Conservation (phyloP, 2,113 vertebrate genomes). For the Scalopus aquaticus region DNA sequence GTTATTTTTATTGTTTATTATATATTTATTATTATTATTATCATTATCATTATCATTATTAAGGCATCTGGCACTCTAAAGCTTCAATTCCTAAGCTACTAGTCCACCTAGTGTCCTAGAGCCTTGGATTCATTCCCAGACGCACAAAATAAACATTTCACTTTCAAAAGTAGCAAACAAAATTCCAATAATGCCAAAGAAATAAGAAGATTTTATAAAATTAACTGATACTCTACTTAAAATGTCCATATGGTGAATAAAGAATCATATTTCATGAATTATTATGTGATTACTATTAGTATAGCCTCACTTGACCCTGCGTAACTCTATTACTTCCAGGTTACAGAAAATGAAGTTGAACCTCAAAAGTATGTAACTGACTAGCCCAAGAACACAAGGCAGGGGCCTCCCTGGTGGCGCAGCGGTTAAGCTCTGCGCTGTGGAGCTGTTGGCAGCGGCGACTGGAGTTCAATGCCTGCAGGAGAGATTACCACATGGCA, state of each 20-base stretch:
- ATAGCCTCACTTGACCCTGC: not conserved
- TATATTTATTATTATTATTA: not conserved
- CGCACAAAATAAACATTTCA: conserved; percentile 14
- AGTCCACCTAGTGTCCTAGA: not conserved
- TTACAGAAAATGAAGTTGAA: conserved; percentile 8
- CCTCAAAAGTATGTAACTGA: conserved; percentile 25
- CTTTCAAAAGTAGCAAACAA: conserved; percentile 47
- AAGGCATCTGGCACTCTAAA: not conserved
- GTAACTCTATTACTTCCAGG: not conserved
- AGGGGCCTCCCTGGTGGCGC: no score
- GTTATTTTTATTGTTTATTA: conserved; percentile 18
- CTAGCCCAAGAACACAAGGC: conserved; percentile 26
- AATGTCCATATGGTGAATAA: not conserved
- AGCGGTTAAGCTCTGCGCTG: no score
- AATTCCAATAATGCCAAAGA: conserved; percentile 23
- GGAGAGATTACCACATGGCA: no score
- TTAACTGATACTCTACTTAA: conserved; percentile 25
- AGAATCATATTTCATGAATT: not conserved
- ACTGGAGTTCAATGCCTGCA: no score
- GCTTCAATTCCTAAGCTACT: not conserved
- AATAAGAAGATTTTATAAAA: not conserved
- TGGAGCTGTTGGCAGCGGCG: no score
- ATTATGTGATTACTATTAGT: not conserved
- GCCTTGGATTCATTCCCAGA: not conserved
- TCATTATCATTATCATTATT: not conserved